Evolutionary conservation across 92 coral and sea anemone species (phyloP).

Genomic region (Epizoanthus rinbou): DNA sequence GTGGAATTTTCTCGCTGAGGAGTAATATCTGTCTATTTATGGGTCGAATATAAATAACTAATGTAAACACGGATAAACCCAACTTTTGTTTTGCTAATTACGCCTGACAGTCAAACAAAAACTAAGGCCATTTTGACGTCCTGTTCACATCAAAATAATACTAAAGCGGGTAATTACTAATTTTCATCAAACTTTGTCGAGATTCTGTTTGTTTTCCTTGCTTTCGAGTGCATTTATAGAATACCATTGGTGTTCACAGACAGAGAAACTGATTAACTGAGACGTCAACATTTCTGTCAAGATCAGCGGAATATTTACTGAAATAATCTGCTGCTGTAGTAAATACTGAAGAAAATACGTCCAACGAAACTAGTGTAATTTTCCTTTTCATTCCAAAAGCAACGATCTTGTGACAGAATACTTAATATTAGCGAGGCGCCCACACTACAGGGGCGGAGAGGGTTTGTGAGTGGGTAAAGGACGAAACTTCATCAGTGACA

Average conservation of each 20-base stretch:
- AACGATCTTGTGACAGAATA: too few relatives aligned
- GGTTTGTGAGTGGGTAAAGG: too few relatives aligned
- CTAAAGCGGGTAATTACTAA: slow-evolving; percentile 17
- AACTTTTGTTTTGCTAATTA: slow-evolving; percentile 7
- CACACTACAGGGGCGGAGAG: too few relatives aligned
- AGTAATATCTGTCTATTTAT: slow-evolving; percentile 8
- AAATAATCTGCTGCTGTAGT: not conserved
- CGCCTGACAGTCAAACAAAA: slow-evolving; percentile 14
- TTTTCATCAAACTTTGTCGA: slow-evolving; percentile 38
- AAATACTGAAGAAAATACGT: not conserved
- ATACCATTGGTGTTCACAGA: slow-evolving; percentile 25
- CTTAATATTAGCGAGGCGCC: too few relatives aligned
- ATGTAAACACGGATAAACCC: not conserved
- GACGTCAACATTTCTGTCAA: slow-evolving; percentile 19
- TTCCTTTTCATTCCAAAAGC: too few relatives aligned
- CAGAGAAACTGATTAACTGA: not conserved
- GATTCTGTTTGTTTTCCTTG: slow-evolving; percentile 12
- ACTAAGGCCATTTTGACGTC: not conserved
- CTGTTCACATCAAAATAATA: slow-evolving; percentile 23
- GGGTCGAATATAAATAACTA: not conserved
- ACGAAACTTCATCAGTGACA: too few relatives aligned
- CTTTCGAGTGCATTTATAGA: slow-evolving; percentile 35
- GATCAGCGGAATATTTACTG: not conserved
- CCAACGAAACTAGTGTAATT: too few relatives aligned
- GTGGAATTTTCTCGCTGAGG: not conserved